Evolutionary conservation across 2,888 invertebrate species (phyloP).

Genomic region (Rosalia funebris): DNA sequence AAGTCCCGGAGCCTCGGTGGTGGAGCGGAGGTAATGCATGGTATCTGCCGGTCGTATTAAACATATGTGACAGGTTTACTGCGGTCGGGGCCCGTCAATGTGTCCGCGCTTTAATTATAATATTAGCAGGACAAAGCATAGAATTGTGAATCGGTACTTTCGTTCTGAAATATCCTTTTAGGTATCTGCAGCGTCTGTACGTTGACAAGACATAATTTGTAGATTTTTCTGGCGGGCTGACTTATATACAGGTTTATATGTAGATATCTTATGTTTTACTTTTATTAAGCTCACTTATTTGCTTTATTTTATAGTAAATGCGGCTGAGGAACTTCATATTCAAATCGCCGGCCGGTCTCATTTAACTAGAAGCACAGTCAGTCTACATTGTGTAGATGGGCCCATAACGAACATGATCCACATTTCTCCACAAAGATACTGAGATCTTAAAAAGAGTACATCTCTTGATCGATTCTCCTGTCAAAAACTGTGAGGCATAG

Average conservation of each 20-base stretch:
- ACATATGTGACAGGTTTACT: conserved; percentile 41
- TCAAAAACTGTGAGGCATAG: too few species aligned
- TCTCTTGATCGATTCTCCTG: too few species aligned
- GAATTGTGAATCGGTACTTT: conserved; percentile 41
- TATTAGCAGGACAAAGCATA: conserved; percentile 52
- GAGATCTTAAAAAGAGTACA: too few species aligned
- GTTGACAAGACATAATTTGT: conserved; percentile 57
- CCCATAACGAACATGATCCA: too few species aligned
- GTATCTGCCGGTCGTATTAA: conserved; percentile 16
- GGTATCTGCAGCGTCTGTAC: conserved; percentile 45
- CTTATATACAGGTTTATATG: conserved; percentile 55
- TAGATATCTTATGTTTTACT: conserved; percentile 49
- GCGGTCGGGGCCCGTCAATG: conserved; percentile 55
- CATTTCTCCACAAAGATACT: too few species aligned
- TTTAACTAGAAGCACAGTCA: too few species aligned
- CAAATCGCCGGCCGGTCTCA: too few species aligned
- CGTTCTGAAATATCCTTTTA: conserved; percentile 44
- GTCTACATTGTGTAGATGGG: too few species aligned
- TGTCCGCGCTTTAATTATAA: conserved; percentile 59
- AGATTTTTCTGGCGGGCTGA: conserved; percentile 50
- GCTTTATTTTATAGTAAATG: conserved; percentile 30
- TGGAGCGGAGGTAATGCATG: conserved; percentile 24
- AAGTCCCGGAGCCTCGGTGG: conserved; percentile 6
- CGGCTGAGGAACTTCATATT: conserved; percentile 17
- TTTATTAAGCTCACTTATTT: conserved; percentile 41